phyloP scores from a whole-genome alignment of 2,888 invertebrate species.

The Idaea biselata region DNA sequence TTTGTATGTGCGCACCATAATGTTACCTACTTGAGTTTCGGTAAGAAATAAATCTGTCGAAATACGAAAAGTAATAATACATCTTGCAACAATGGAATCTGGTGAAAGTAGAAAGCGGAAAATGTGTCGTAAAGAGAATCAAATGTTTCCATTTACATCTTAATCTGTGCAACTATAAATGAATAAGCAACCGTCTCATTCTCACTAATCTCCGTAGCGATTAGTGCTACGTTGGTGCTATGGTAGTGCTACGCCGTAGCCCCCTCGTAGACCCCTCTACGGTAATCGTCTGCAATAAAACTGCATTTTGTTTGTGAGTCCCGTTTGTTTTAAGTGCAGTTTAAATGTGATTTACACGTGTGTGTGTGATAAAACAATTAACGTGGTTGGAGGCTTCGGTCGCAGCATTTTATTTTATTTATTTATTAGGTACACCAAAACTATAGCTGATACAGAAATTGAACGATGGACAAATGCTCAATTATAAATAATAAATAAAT shows the following conservation, averaged over 20 bases:
- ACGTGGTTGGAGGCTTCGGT: no score
- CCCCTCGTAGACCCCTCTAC: slow-evolving; percentile 10
- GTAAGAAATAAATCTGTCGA: no score
- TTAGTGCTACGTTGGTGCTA: slow-evolving; percentile 55
- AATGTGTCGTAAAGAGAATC: not conserved
- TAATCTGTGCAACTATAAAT: not conserved
- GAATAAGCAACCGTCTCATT: slow-evolving; percentile 34
- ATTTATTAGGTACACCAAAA: no score
- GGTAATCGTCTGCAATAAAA: slow-evolving; percentile 7
- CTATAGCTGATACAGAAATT: no score
- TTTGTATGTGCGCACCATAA: no score
- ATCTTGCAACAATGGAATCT: not conserved
- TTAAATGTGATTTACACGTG: slow-evolving; percentile 1
- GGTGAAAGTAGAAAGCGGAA: not conserved
- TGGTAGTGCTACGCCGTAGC: slow-evolving; percentile 26
- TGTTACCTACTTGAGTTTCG: no score
- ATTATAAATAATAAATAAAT: no score
- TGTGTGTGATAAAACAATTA: no score
- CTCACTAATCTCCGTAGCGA: slow-evolving; percentile 62
- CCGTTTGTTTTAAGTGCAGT: not conserved
- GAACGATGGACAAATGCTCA: no score
- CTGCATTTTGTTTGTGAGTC: not conserved
- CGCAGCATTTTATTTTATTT: no score
- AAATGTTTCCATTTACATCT: not conserved
- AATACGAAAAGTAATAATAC: no score